phyloP scores from a whole-genome alignment of 1,140 invertebrate species.

The Temnothorax longispinosus region DNA sequence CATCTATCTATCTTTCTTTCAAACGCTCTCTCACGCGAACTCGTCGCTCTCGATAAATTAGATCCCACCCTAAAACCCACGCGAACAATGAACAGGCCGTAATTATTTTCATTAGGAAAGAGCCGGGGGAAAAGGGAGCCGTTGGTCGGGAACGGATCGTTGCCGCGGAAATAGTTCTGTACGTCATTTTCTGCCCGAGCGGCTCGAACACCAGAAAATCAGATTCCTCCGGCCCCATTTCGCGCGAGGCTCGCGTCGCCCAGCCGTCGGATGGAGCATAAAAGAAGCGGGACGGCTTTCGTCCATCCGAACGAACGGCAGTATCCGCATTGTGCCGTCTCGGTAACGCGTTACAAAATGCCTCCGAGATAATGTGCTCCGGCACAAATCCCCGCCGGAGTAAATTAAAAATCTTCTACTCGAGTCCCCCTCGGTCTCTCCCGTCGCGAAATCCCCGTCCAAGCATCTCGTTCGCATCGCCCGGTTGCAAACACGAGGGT shows the following conservation, averaged over 20 bases:
- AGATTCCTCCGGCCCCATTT: constrained; percentile 75
- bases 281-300: background rate
- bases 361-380: constrained; percentile 56
- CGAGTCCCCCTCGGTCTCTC: background rate
- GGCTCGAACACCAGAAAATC: constrained; percentile 71
- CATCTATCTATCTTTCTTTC: constrained; percentile 5
- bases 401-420: constrained; percentile 70
- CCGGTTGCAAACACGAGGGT: background rate
- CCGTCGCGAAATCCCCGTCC: background rate
- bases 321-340: constrained; percentile 39
- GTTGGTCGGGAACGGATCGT: constrained; percentile 25
- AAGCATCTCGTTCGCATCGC: background rate
- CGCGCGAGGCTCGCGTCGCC: constrained; percentile 66
- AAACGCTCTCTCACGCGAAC: constrained; percentile 33
- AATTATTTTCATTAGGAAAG: constrained; percentile 57
- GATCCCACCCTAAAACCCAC: constrained; percentile 5
- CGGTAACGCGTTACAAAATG: constrained; percentile 64
- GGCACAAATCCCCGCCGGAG: constrained; percentile 46
- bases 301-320: constrained; percentile 2
- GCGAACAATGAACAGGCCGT: constrained; percentile 55
- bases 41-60: constrained; percentile 49
- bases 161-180: constrained; percentile 73
- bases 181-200: constrained; percentile 73
- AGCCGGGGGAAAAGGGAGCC: background rate
- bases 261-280: background rate